These are phyloP conservation scores for Sphecodes monilicornis DNA, from an alignment of 2,888 invertebrate genomes.

Conservation along the genomic window DNA sequence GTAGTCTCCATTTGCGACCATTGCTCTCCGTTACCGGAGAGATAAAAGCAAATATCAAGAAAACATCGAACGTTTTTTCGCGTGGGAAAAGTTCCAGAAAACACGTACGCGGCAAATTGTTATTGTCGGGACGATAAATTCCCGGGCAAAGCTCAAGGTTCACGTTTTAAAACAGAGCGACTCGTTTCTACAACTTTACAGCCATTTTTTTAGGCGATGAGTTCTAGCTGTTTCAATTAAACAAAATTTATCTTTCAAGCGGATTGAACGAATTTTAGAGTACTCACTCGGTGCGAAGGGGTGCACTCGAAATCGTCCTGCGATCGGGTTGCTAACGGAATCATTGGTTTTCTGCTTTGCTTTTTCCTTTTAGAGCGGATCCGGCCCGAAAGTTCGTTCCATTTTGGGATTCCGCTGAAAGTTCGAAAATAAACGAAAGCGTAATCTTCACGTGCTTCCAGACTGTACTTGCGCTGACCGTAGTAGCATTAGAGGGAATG, in stretches of 20 bases:
- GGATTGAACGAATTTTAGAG: background rate
- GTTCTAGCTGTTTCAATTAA: background rate
- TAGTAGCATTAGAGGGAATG: background rate
- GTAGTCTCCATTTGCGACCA: background rate
- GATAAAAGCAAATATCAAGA: constrained; percentile 4
- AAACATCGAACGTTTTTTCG: background rate
- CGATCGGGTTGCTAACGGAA: background rate
- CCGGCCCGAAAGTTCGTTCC: background rate
- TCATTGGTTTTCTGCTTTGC: background rate
- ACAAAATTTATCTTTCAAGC: background rate
- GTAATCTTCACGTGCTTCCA: background rate
- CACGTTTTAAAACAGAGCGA: background rate
- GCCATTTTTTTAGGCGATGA: background rate
- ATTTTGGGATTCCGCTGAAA: background rate
- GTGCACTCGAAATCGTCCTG: background rate
- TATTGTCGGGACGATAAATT: background rate
- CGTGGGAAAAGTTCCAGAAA: background rate
- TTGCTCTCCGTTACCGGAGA: background rate
- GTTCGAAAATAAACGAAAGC: background rate
- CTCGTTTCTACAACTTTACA: background rate
- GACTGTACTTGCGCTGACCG: background rate
- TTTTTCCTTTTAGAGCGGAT: background rate
- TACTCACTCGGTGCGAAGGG: background rate
- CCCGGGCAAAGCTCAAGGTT: background rate
- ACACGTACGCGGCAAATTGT: background rate